phyloP scores from a whole-genome alignment of 2,113 vertebrate genomes.

The Pithys albifrons region DNA sequence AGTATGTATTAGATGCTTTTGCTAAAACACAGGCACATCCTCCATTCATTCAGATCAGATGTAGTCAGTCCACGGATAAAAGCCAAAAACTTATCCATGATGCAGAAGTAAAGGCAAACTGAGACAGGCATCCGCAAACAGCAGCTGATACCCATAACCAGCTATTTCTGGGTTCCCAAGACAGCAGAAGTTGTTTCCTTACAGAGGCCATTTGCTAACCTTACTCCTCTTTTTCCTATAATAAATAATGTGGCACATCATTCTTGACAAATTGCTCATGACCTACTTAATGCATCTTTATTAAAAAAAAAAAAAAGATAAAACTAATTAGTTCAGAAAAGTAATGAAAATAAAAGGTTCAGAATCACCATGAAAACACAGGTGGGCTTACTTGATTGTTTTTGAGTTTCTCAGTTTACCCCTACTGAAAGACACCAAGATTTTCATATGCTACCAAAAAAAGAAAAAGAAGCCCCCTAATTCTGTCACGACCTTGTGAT shows the following conservation, averaged over 20 bases:
- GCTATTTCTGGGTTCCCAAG: not conserved
- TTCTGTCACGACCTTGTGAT: not conserved
- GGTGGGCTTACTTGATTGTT: not conserved
- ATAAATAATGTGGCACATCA: not conserved
- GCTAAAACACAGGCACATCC: not conserved
- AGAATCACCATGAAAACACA: not conserved
- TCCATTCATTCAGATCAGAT: not conserved
- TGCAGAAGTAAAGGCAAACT: not conserved
- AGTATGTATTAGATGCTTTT: not conserved
- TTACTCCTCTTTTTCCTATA: not conserved
- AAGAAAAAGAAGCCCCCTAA: not conserved
- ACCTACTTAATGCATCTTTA: not conserved
- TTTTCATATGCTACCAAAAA: not conserved
- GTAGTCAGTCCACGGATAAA: not conserved
- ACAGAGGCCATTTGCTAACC: not conserved
- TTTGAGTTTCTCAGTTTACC: not conserved
- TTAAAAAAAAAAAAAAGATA: no score
- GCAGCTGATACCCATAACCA: not conserved
- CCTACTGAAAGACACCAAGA: not conserved
- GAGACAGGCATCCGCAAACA: not conserved
- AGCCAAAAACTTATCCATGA: not conserved
- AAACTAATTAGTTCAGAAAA: not conserved
- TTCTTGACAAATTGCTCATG: not conserved
- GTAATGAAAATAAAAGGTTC: not conserved
- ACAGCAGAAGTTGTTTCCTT: not conserved